Base-by-base conservation (phyloP, 2,888 invertebrate species). In the Xestia ashworthii region DNA sequence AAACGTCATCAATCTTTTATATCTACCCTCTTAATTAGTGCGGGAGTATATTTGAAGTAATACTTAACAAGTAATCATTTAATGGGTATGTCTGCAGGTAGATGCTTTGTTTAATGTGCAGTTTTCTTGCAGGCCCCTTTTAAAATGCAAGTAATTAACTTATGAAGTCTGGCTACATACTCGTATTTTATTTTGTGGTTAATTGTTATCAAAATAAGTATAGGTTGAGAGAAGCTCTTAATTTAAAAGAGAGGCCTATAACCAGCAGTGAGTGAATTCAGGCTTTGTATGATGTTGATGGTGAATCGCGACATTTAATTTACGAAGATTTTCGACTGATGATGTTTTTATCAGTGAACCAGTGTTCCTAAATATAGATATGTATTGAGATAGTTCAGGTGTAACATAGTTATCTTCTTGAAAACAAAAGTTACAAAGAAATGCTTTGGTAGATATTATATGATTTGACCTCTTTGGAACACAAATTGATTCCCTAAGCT, bases 1-100 rank as follows among this genome's bases (percentile, higher is more conserved):
- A 32, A 76, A 66, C 62, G 72, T 69, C 73, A 86, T 84, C 50
- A 79, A 83, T 78, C 87, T 84, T 66, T n/a, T 68, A 67, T 67
- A 75, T 65, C 71, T 76, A 71, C 78, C 67, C 67, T 53, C 55
- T 8, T 86, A 71, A 86, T 83, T 71, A 83, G 79, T 78, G 66
- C 69, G 62, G 74, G 71, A 58, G 69, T 69, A 44, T 66, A 19
- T 53, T 55, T 74, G 32, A 53, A 68, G 83, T 77, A 74, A 66
- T 50, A 74, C 46, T 71, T 48, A 62, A 70, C 46, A 55, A 46
- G 69, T 60, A 5, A 70, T 70, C 19, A 71, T 67, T 82, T 72
- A 86, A 77, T 77, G 65, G 22, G n/a, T 44, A 58, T 67, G 62
- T 65, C 53, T 78, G 64, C 70, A 64, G 60, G 71, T 74, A 60